These are phyloP conservation scores for Cynaeus angustus DNA, from an alignment of 2,888 invertebrate genomes.

Conservation along the genomic window DNA sequence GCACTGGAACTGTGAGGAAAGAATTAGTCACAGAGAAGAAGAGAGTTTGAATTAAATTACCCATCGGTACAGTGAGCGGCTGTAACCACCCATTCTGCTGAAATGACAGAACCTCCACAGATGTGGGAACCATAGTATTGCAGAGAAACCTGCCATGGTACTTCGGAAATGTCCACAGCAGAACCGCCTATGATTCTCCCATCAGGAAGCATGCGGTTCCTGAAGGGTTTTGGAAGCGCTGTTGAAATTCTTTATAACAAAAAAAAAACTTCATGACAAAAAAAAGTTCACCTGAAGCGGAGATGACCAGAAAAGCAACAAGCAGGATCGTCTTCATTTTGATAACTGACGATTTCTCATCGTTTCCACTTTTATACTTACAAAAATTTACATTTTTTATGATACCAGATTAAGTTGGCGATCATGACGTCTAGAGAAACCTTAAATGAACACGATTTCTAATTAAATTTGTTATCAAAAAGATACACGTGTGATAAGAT, in stretches of 20 bases:
- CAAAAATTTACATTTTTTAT: not conserved
- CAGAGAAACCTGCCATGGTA: constrained; percentile 74
- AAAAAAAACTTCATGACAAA: not conserved
- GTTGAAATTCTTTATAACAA: not conserved
- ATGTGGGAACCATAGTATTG: constrained; percentile 72
- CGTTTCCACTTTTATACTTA: not conserved
- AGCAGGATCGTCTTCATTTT: constrained; percentile 18
- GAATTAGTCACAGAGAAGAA: not conserved
- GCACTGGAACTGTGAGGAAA: constrained; percentile 16
- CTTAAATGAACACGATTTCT: no score
- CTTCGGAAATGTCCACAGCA: constrained; percentile 70
- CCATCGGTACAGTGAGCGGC: constrained; percentile 72
- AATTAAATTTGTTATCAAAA: no score
- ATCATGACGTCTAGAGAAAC: no score
- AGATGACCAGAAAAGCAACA: constrained; percentile 12
- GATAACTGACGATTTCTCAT: not conserved
- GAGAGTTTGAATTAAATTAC: constrained; percentile 53
- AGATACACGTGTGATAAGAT: no score
- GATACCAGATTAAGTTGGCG: no score
- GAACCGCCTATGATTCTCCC: constrained; percentile 70
- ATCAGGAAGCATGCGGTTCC: constrained; percentile 30
- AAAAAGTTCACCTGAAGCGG: constrained; percentile 13
- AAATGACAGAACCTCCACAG: constrained; percentile 73
- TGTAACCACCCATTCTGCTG: constrained; percentile 71
- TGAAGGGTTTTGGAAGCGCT: constrained; percentile 29